These are phyloP conservation scores for Ephydatia muelleri DNA, from an alignment of 37 sponge, comb jelly and placozoan species.

Conservation along the genomic window DNA sequence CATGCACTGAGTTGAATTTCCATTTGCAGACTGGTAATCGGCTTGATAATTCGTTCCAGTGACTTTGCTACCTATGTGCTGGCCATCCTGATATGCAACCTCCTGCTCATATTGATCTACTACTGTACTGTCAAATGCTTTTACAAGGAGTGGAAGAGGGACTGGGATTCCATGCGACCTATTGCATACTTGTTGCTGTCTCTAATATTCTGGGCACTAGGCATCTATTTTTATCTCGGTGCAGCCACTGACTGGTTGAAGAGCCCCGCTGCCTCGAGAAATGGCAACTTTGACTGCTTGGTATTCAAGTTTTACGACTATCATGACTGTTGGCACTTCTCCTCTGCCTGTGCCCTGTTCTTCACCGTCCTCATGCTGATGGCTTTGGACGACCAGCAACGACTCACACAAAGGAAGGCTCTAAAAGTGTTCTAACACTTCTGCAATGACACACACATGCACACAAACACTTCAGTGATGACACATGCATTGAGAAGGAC, in stretches of 20 bases:
- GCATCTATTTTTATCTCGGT: constrained; percentile 12
- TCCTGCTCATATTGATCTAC: constrained; percentile 26
- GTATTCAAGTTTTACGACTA: constrained; percentile 73
- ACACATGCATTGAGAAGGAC: neutral
- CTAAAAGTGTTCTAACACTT: neutral
- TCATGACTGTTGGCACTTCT: constrained; percentile 87
- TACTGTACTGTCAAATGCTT: constrained; percentile 39
- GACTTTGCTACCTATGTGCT: constrained; percentile 63
- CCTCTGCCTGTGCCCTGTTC: constrained; percentile 83
- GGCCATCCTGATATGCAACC: constrained; percentile 37
- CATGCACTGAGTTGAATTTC: constrained; percentile 1
- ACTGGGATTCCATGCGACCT: constrained; percentile 13
- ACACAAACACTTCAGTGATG: neutral
- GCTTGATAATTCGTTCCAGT: constrained; percentile 5
- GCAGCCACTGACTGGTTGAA: neutral
- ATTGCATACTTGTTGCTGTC: constrained; percentile 27
- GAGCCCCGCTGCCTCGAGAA: constrained; percentile 49
- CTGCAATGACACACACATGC: neutral
- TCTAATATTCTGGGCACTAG: constrained; percentile 28
- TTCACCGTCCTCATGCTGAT: constrained; percentile 65
- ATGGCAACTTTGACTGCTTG: constrained; percentile 47
- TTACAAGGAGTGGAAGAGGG: constrained; percentile 9
- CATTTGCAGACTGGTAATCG: constrained; percentile 9
- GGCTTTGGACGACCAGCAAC: neutral
- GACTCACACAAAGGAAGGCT: neutral